phyloP scores from a whole-genome alignment of 2,797 vertebrate genomes.

The Cyprinella venusta region DNA sequence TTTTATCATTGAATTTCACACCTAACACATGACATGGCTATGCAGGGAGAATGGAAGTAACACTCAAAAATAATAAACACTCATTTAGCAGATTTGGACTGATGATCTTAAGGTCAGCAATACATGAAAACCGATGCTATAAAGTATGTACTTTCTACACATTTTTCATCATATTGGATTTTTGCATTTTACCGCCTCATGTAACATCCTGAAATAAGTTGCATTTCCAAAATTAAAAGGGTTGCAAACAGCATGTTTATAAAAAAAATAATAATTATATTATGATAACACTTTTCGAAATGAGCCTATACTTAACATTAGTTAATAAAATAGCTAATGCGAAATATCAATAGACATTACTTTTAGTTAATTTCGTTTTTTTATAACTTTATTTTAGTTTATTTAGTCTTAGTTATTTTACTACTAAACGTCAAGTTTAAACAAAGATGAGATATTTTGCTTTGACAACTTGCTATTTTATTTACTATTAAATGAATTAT shows the following conservation, averaged over 20 bases:
- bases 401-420: too few species aligned
- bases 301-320: too few species aligned
- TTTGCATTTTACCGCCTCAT: too few species aligned
- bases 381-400: not conserved
- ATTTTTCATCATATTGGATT: not conserved
- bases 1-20: not conserved
- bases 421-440: not conserved
- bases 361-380: too few species aligned
- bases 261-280: too few species aligned
- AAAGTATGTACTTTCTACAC: not conserved
- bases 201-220: too few species aligned
- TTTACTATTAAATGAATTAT: not conserved
- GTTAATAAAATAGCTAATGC: too few species aligned
- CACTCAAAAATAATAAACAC: not conserved
- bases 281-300: too few species aligned
- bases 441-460: not conserved
- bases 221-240: too few species aligned
- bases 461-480: not conserved
- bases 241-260: too few species aligned
- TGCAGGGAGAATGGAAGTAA: not conserved
- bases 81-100: not conserved
- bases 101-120: not conserved
- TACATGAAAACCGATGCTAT: not conserved
- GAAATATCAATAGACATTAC: too few species aligned
- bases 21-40: not conserved